Base-by-base conservation (phyloP, 2,797 vertebrate species). In the Sebastolobus alascanus region DNA sequence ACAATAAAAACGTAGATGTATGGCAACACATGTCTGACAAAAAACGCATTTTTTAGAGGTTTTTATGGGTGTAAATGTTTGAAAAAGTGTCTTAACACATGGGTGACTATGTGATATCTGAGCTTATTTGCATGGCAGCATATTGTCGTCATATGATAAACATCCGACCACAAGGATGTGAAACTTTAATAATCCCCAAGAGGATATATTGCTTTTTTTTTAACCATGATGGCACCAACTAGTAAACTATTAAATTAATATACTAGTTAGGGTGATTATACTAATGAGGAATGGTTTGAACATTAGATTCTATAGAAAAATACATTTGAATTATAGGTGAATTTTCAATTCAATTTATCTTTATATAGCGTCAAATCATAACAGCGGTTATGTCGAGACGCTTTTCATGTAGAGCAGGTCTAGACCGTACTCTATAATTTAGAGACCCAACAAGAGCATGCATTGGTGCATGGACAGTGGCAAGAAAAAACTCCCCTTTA, bases 61-160 rank as follows among this genome's bases (percentile, higher is more conserved):
- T 37, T 70, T 64, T 9, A 10, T 2, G 9, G 3, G 11, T 75
- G 2, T 3, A 22, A 35, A 2, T 35, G 25, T 31, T 50, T 25
- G 35, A 33, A 14, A 65, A 75, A 10, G 33, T 25, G 10, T 14
- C 25, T 66, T 5, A 40, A 13, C 56, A 38, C 25, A 4, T 3
- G 0, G 1, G 1, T 2, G 5, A 37, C 0, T 16, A 1, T 3
- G 8, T 6, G 4, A 60, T 43, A 8, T 55, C 11, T 61, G 11
- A 25, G 1, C 3, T 5, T 61, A 13, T 56, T 37, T 37, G 68
- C 52, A 18, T 40, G 10, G 22, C 56, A 58, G 38, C 12, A 20
- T 10, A 16, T 12, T 6, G 9, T 4, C 1, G 3, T 25, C 4
- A 3, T 13, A 37, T 38, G 7, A 35, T 5, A 4, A 46, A 33